Conservation (phyloP, 1,140 invertebrate species). For the Conus betulinus region DNA sequence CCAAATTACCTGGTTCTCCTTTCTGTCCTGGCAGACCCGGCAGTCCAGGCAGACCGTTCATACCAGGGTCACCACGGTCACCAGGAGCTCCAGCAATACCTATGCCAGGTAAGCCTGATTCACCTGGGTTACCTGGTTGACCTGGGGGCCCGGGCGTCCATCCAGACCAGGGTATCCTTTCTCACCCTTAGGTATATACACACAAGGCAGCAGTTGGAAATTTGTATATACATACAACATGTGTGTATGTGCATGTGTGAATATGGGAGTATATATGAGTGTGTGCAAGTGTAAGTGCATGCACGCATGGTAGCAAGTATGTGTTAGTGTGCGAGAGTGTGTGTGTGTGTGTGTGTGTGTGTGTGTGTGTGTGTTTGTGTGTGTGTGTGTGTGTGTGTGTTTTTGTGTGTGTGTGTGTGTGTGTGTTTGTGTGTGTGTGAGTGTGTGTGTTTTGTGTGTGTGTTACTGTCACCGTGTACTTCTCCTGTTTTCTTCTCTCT, state of each 20-base stretch:
- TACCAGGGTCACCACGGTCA: constrained; percentile 57
- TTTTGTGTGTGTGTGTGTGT: no score
- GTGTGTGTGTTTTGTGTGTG: no score
- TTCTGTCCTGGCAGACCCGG: constrained; percentile 75
- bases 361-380: no score
- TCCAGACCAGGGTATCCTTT: constrained; percentile 49
- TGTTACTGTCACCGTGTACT: not conserved
- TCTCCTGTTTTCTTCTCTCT: not conserved
- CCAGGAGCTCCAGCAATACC: constrained; percentile 56
- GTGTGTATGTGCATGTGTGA: not conserved
- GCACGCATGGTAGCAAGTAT: not conserved
- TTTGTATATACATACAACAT: no score
- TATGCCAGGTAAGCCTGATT: constrained; percentile 57
- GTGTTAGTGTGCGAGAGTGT: no score
- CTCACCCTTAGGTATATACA: constrained; percentile 32
- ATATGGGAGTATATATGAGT: not conserved
- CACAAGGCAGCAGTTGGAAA: not conserved
- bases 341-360: no score
- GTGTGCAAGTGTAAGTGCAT: not conserved
- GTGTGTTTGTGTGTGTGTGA: no score
- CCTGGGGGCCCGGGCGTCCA: constrained; percentile 48
- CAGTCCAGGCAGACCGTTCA: constrained; percentile 55
- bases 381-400: no score
- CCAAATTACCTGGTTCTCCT: constrained; percentile 46
- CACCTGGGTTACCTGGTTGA: constrained; percentile 49